phyloP scores from a whole-genome alignment of 2,888 invertebrate species.

The Leptopilina syphax region DNA sequence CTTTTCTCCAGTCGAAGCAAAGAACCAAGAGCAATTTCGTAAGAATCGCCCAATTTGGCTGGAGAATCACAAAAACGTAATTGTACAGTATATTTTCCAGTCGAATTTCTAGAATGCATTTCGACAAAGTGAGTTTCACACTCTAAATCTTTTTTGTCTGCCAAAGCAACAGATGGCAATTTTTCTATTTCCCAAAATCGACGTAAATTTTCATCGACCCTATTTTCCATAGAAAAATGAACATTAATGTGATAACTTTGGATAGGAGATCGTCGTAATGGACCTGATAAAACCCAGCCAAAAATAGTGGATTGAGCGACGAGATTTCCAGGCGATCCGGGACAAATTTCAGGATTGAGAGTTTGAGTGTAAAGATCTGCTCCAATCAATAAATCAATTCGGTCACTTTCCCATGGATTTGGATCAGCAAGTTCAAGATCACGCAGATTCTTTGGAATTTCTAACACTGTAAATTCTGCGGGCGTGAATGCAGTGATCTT shows the following conservation, averaged over 20 bases:
- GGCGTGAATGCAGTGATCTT: constrained; percentile 25
- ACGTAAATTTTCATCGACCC: constrained; percentile 22
- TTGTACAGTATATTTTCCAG: not conserved
- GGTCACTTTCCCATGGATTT: not conserved
- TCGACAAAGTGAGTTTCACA: not conserved
- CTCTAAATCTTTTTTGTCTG: not conserved
- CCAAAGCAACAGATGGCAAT: not conserved
- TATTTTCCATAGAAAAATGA: constrained; percentile 29
- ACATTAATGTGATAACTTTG: constrained; percentile 15
- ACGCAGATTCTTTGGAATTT: not conserved
- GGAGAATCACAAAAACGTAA: not conserved
- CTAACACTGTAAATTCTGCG: not conserved
- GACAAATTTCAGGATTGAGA: not conserved
- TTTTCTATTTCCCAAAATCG: constrained; percentile 36
- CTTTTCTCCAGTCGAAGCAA: not conserved
- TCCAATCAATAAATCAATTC: constrained; percentile 32
- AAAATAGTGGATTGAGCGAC: constrained; percentile 38
- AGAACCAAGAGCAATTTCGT: not conserved
- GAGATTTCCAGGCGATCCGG: constrained; percentile 10
- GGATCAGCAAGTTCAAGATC: constrained; percentile 23
- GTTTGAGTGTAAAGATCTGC: not conserved
- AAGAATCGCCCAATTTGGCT: not conserved
- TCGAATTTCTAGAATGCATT: not conserved
- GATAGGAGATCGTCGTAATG: constrained; percentile 8
- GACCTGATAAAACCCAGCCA: constrained; percentile 47